Base-by-base conservation (phyloP, 2,113 vertebrate species). In the Catharus minimus region DNA sequence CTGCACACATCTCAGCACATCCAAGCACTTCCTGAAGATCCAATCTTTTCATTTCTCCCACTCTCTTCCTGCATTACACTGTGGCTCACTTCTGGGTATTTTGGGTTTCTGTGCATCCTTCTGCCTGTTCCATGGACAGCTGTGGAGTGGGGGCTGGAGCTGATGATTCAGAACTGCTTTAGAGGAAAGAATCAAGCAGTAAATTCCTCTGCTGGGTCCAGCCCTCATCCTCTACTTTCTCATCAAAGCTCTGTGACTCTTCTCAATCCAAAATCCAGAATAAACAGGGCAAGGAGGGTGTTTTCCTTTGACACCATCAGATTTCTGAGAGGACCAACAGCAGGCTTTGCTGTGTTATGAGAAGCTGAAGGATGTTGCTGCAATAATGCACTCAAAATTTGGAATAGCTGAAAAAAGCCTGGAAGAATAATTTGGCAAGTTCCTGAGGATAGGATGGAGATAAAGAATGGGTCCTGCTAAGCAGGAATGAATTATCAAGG, bases 401-500 rank as follows among this genome's bases (percentile, higher is more conserved):
- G 39, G 39, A 93, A 68, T 14, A 75, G 67, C 16, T 80, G 46
- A 66, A 88, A 83, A 86, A 83, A 65, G 38, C 64, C 77, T 85
- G 49, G 38, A 81, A 93, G 62, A 93, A 84, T 49, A 14, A 95
- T 68, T 86, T 87, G 69, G 81, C 87, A 85, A 91, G 62, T 75
- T 93, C 76, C 74, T 57, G 69, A 88, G 83, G 55, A 78, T 0
- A 57, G 66, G 56, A 26, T 15, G 50, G 82, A 86, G 66, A 92
- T 89, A 89, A 96, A 94, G 86, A 90, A 94, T 13, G 16, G 49
- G 61, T 44, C 44, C 41, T 83, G 81, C 81, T 88, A 81, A 78
- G 91, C 44, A 71, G 77, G 84, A 78, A 77, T 71, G 87, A 95
- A 76, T 89, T 94, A 89, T 72, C 75, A 80, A 92, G 76, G 52